Conservation (phyloP, 2,797 vertebrate species). For the Anisognathus igniventris region DNA sequence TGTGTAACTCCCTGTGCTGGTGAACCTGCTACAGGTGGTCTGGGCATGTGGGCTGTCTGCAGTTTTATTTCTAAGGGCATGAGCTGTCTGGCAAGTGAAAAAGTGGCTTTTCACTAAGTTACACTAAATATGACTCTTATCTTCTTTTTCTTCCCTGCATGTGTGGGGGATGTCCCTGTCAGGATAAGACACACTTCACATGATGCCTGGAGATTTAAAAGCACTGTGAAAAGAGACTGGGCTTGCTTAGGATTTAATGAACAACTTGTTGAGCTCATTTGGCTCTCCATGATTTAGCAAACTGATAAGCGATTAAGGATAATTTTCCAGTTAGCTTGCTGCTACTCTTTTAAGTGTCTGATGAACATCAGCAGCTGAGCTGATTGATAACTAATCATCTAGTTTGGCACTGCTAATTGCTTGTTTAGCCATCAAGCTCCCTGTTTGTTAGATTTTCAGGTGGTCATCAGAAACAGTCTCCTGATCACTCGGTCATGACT, state of each 20-base stretch:
- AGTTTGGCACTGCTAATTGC: neutral
- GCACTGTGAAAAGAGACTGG: neutral
- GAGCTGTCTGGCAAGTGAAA: neutral
- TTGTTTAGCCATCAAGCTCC: neutral
- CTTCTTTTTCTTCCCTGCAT: neutral
- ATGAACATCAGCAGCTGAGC: neutral
- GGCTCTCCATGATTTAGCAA: neutral
- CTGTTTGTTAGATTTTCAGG: neutral
- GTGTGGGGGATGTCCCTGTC: neutral
- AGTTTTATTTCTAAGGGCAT: neutral
- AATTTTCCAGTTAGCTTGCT: neutral
- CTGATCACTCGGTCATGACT: neutral
- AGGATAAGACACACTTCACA: neutral
- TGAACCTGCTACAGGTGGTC: neutral
- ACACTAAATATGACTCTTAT: neutral
- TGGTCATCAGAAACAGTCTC: neutral
- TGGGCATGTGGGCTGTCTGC: neutral
- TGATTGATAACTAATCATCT: neutral
- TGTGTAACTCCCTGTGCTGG: neutral
- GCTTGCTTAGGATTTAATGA: neutral
- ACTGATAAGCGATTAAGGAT: neutral
- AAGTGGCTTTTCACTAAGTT: neutral
- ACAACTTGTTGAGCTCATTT: neutral
- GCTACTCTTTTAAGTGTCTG: neutral
- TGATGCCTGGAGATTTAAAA: neutral